These are phyloP conservation scores for Maccullochella peelii DNA, from an alignment of 2,113 vertebrate species.

Conservation along the genomic window DNA sequence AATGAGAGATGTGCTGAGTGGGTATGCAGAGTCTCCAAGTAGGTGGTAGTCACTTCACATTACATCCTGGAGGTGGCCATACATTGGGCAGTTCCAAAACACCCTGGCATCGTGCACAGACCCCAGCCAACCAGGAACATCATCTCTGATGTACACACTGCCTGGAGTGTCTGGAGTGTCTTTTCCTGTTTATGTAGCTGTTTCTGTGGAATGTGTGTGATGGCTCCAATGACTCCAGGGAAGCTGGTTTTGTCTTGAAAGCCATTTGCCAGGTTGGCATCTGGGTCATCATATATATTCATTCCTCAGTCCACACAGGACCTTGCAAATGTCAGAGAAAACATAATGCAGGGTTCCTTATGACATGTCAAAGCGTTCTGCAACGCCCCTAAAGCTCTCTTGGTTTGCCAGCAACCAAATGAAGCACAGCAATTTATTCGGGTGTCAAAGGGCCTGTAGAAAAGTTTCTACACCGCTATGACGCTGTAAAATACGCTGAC, in stretches of 20 bases:
- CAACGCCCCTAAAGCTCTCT: neutral
- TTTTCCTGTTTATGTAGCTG: neutral
- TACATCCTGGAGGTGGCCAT: neutral
- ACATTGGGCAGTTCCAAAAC: neutral
- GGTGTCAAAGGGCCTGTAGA: neutral
- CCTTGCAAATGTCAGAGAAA: neutral
- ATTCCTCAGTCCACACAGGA: neutral
- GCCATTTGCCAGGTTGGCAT: neutral
- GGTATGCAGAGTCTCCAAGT: neutral
- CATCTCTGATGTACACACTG: neutral
- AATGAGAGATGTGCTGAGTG: neutral
- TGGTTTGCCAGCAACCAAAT: neutral
- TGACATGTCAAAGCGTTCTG: neutral
- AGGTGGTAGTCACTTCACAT: neutral
- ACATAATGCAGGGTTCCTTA: too few relatives aligned
- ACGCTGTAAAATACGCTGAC: too few relatives aligned
- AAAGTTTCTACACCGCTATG: too few relatives aligned
- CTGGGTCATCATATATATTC: neutral
- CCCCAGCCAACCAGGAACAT: neutral
- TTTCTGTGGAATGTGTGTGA: neutral
- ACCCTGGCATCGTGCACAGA: neutral
- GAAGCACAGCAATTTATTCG: neutral
- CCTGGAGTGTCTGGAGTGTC: neutral
- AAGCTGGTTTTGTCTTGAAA: neutral
- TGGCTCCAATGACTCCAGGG: neutral